These are phyloP conservation scores for Scolopax rusticola DNA, from an alignment of 2,797 vertebrate genomes.

Conservation along the genomic window DNA sequence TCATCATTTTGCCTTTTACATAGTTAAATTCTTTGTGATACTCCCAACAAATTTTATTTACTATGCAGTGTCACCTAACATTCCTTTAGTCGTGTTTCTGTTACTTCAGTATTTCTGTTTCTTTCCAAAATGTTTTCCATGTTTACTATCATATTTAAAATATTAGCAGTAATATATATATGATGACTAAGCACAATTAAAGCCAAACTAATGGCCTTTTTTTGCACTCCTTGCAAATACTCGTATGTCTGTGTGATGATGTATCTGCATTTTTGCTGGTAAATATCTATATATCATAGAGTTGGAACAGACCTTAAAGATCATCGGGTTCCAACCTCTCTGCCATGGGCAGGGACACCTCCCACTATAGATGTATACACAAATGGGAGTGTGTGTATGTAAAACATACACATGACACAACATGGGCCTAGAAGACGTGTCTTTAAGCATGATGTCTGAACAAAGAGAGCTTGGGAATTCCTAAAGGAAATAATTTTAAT, in stretches of 20 bases:
- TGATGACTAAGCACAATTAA: neutral
- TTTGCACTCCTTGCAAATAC: neutral
- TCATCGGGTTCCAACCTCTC: too few species aligned
- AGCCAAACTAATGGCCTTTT: neutral
- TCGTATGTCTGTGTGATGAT: fast-evolving
- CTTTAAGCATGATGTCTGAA: neutral
- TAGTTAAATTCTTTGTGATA: neutral
- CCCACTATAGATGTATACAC: too few species aligned
- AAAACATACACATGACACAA: neutral
- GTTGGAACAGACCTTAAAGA: too few species aligned
- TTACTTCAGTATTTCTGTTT: neutral
- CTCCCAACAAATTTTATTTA: neutral
- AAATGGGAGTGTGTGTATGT: fast-evolving
- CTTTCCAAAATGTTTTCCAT: neutral
- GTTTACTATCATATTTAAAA: neutral
- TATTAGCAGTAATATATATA: neutral
- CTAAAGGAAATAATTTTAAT: neutral
- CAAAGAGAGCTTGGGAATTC: neutral
- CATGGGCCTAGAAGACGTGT: fast-evolving
- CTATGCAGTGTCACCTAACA: neutral
- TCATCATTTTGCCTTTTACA: neutral
- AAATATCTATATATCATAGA: neutral
- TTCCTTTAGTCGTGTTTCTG: neutral
- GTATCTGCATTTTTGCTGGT: neutral
- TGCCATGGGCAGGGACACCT: too few species aligned